A percentile compares a stretch with the other conserved stretches of the same genome.
Evolutionary conservation across 2,888 invertebrate species (phyloP).

Genomic region (Galeruca laticollis): DNA sequence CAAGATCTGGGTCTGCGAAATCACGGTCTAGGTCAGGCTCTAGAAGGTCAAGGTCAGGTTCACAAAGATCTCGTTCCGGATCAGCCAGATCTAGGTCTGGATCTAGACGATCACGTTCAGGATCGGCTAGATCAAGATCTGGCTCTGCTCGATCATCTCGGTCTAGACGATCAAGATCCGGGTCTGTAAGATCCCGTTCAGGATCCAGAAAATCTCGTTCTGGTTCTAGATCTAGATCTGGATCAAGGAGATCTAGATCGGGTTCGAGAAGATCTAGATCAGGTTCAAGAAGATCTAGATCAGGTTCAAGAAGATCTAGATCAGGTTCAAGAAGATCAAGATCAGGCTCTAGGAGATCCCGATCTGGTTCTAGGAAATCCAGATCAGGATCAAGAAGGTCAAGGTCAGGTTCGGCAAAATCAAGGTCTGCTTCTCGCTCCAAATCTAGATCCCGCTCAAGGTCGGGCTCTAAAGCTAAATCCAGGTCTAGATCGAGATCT

Average conservation of each 20-base stretch:
- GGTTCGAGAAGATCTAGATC: slow-evolving; percentile 52
- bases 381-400: slow-evolving; percentile 54
- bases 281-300: slow-evolving; percentile 57
- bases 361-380: slow-evolving; percentile 51
- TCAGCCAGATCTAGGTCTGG: slow-evolving; percentile 54
- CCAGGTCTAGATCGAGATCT: slow-evolving; percentile 50
- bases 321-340: slow-evolving; percentile 53
- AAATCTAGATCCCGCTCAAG: slow-evolving; percentile 36
- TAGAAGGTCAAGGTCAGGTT: slow-evolving; percentile 52
- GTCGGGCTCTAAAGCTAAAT: slow-evolving; percentile 49
- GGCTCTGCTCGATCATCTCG: slow-evolving; percentile 49
- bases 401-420: slow-evolving; percentile 52
- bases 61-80: slow-evolving; percentile 54
- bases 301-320: slow-evolving; percentile 55
- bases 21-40: slow-evolving; percentile 56
- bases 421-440: slow-evolving; percentile 46
- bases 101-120: slow-evolving; percentile 53
- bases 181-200: slow-evolving; percentile 55
- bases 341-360: slow-evolving; percentile 48
- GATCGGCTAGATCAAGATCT: slow-evolving; percentile 53
- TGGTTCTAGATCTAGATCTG: slow-evolving; percentile 49
- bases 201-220: slow-evolving; percentile 47
- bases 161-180: slow-evolving; percentile 47
- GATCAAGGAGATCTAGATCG: slow-evolving; percentile 54
- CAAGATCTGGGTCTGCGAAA: slow-evolving; percentile 41